Evolutionary conservation across 2,797 vertebrate species (phyloP).

Genomic region (Parotocinclus haroldoi): DNA sequence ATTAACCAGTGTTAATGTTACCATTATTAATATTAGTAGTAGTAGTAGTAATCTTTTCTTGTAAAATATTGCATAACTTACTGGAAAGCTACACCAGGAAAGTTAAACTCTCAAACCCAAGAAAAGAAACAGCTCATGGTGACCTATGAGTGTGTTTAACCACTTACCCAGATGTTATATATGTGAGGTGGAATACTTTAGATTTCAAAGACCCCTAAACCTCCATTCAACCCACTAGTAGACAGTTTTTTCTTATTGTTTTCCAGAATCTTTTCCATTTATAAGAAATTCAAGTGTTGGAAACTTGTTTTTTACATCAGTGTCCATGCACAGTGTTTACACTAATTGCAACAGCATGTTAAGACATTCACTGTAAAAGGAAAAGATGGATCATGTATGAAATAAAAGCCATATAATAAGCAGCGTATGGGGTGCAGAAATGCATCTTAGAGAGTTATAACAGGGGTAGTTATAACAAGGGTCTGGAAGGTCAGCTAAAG

Average conservation of each 20-base stretch:
- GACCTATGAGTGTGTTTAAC: neutral
- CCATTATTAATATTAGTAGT: neutral
- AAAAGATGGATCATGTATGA: no score
- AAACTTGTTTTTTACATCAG: no score
- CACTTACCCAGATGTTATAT: slow-evolving; percentile 2
- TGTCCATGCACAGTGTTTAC: no score
- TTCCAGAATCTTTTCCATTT: neutral
- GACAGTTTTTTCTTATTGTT: no score
- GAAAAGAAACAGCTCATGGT: slow-evolving; percentile 1
- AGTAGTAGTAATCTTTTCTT: no score
- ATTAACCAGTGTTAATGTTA: slow-evolving; percentile 1
- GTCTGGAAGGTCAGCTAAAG: no score
- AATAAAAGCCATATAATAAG: no score
- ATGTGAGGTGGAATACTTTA: neutral
- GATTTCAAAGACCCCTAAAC: slow-evolving; percentile 4
- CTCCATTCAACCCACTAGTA: neutral
- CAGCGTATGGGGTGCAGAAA: no score
- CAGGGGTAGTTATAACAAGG: no score
- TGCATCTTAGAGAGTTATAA: no score
- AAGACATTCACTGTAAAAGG: no score
- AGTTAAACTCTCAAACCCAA: neutral
- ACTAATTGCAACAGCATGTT: no score
- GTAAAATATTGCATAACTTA: neutral
- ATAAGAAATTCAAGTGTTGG: neutral
- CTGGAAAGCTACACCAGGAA: neutral